Percentiles rank a stretch among this genome's conserved stretches.
phyloP scores from a whole-genome alignment of 2,113 vertebrate species.

The Gymnogyps californianus region DNA sequence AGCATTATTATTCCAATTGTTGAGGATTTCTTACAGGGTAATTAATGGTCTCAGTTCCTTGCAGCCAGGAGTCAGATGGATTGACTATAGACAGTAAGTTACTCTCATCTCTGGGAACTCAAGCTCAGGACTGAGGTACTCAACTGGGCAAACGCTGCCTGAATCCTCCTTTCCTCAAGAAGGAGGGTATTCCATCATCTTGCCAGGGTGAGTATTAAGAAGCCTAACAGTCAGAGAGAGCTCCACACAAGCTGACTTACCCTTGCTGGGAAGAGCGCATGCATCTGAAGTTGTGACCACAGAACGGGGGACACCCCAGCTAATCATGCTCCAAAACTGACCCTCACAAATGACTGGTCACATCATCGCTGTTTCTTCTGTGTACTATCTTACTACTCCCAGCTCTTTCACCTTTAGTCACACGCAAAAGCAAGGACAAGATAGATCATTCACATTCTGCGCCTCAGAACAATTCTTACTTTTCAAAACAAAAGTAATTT shows the following conservation, averaged over 20 bases:
- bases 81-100: neutral
- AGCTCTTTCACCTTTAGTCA: neutral
- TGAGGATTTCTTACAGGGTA: neutral
- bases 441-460: neutral
- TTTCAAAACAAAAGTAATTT: slow-evolving; percentile 18
- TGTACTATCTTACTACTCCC: neutral
- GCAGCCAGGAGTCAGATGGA: neutral
- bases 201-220: neutral
- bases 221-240: neutral
- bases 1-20: neutral
- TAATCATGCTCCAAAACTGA: neutral
- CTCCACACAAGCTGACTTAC: neutral
- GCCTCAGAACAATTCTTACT: slow-evolving; percentile 4
- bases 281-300: neutral
- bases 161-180: neutral
- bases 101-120: neutral
- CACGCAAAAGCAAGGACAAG: slow-evolving; percentile 4
- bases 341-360: neutral
- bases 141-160: neutral
- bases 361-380: neutral
- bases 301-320: neutral
- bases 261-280: neutral
- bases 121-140: neutral
- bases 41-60: neutral
- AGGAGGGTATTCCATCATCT: neutral